A percentile compares a stretch with the other conserved stretches of the same genome.
These are phyloP conservation scores for Tachyglossus aculeatus DNA, from an alignment of 2,797 vertebrate species.

Conservation along the genomic window DNA sequence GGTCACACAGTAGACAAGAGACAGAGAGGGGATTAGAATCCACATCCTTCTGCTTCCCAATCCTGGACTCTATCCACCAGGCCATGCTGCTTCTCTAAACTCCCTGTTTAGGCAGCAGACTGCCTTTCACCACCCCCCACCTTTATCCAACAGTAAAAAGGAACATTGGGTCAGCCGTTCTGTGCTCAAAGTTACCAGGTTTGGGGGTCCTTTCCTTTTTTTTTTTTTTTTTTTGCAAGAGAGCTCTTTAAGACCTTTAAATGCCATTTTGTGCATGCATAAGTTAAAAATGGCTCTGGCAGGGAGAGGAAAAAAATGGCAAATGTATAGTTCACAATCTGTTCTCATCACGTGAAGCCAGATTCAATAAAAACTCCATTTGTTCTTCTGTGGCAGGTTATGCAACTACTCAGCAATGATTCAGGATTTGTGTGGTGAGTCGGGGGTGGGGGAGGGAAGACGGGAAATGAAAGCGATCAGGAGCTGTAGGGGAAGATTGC, in stretches of 20 bases:
- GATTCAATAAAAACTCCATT: neutral
- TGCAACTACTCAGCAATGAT: neutral
- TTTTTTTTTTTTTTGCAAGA: neutral
- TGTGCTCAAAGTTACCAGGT: neutral
- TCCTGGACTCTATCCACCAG: no score
- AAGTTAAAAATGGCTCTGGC: conserved; percentile 15
- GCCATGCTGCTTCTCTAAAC: no score
- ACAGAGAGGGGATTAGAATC: no score
- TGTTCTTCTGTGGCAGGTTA: neutral
- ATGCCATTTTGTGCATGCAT: neutral
- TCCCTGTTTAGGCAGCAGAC: no score
- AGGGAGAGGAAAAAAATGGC: neutral
- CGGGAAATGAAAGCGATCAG: neutral
- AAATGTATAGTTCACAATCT: neutral
- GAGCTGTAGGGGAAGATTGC: neutral
- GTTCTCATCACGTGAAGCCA: neutral
- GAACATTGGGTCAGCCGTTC: neutral
- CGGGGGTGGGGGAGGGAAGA: neutral
- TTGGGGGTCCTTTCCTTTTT: neutral
- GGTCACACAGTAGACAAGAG: no score
- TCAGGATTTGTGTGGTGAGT: neutral
- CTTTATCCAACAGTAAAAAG: neutral
- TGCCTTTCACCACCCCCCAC: neutral
- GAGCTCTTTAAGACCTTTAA: conserved; percentile 2
- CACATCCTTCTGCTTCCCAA: no score